phyloP scores from a whole-genome alignment of 2,113 vertebrate species.

The Myxocyprinus asiaticus region DNA sequence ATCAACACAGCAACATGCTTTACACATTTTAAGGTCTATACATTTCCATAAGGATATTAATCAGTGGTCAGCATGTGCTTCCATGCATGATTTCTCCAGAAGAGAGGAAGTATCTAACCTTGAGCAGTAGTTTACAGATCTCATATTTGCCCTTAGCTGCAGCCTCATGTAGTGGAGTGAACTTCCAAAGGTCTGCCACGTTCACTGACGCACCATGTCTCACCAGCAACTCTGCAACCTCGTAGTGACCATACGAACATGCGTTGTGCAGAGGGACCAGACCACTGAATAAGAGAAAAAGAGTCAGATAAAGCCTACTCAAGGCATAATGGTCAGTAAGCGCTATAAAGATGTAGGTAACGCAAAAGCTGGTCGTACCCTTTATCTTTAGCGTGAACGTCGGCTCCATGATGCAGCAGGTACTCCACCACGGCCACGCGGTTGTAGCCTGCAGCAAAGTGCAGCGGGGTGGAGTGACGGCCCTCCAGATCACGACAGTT shows the following conservation, averaged over 20 bases:
- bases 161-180: slow-evolving; percentile 96
- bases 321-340: not conserved
- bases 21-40: too few relatives aligned
- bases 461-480: slow-evolving; percentile 94
- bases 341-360: not conserved
- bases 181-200: slow-evolving; percentile 97
- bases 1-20: too few relatives aligned
- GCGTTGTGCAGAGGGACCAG: slow-evolving; percentile 97
- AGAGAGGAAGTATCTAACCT: slow-evolving; percentile 68
- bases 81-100: too few relatives aligned
- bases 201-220: slow-evolving; percentile 96
- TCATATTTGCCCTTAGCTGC: slow-evolving; percentile 99
- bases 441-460: slow-evolving; percentile 97
- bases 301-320: not conserved
- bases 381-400: slow-evolving; percentile 99
- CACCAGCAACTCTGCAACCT: slow-evolving; percentile 94
- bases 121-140: slow-evolving; percentile 97
- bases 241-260: slow-evolving; percentile 98
- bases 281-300: slow-evolving; percentile 72
- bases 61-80: too few relatives aligned
- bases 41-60: too few relatives aligned
- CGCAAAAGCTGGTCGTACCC: slow-evolving; percentile 74
- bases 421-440: slow-evolving; percentile 96
- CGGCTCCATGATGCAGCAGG: slow-evolving; percentile 93
- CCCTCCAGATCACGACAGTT: slow-evolving; percentile 97